These are phyloP conservation scores for Pterostichus niger DNA, from an alignment of 2,888 invertebrate species.

Conservation along the genomic window DNA sequence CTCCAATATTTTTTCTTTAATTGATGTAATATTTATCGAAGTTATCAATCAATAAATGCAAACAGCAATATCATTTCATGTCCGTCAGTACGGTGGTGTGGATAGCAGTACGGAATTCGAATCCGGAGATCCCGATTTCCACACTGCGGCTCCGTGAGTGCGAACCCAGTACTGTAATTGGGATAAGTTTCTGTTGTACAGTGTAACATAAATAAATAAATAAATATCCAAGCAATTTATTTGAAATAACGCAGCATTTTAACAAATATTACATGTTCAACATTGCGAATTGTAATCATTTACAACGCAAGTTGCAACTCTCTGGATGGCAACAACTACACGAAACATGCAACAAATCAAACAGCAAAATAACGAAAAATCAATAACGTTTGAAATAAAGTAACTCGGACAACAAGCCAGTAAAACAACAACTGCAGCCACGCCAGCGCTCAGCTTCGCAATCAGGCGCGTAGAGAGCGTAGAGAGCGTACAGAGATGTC, in stretches of 20 bases:
- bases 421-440: not conserved
- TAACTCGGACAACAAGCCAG: not conserved
- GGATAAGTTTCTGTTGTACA: too few species aligned
- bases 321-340: slow-evolving; percentile 11
- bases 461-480: not conserved
- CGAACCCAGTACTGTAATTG: too few species aligned
- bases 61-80: too few species aligned
- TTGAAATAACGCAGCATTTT: slow-evolving; percentile 15
- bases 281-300: slow-evolving; percentile 27
- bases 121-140: too few species aligned
- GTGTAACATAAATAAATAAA: too few species aligned
- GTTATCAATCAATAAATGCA: too few species aligned
- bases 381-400: slow-evolving; percentile 47
- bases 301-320: slow-evolving; percentile 6
- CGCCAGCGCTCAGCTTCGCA: not conserved
- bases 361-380: slow-evolving; percentile 49
- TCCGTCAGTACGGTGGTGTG: too few species aligned
- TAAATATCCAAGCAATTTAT: slow-evolving; percentile 11
- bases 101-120: too few species aligned
- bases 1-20: too few species aligned
- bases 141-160: too few species aligned
- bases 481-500: slow-evolving; percentile 19
- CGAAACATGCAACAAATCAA: slow-evolving; percentile 44
- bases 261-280: slow-evolving; percentile 22
- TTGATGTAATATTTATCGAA: too few species aligned